Evolutionary conservation across 2,113 vertebrate species (phyloP), one percentile per base, ranked within the genome.

Genomic region (Capreolus pygargus): DNA sequence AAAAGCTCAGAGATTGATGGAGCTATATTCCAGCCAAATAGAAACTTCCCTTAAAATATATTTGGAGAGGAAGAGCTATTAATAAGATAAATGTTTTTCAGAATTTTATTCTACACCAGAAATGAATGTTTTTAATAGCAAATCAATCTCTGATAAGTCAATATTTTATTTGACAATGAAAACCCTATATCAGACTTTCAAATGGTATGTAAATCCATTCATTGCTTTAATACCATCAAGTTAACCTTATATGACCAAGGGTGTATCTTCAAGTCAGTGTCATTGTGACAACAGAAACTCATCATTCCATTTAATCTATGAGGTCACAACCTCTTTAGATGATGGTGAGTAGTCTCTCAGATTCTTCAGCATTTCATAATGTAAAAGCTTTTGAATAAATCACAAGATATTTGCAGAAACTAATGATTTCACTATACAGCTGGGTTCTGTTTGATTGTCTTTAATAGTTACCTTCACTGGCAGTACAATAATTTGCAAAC

Each of bases 241-340:
- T 94, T 98, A 95, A 86, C 52, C 89, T 74, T 81, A 39, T 50
- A 98, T 97, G 90, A 95, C 57, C 98, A 97, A 98, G 89, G 84
- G 92, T 98, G 93, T 97, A 79, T 98, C 94, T 98, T 98, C 93
- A 57, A 97, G 97, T 98, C 89, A 87, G 89, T 98, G 98, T 97
- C 98, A 93, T 33, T 97, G 87, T 97, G 97, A 98, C 97, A 98
- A 98, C 33, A 98, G 89, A 98, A 98, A 98, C 92, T 98, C 98
- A 98, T 98, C 45, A 1, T 95, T 98, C 96, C 91, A 90, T 96
- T 98, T 98, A 98, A 99, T 99, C 98, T 98, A 85, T 61, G 86
- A 97, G 98, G 98, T 98, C 96, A 86, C 2, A 96, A 98, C 98
- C 98, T 96, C 55, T 54, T 93, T 94, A 96, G 98, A 98, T 99